These are phyloP conservation scores for Petromus typicus DNA, from an alignment of 2,113 vertebrate species.

Conservation along the genomic window DNA sequence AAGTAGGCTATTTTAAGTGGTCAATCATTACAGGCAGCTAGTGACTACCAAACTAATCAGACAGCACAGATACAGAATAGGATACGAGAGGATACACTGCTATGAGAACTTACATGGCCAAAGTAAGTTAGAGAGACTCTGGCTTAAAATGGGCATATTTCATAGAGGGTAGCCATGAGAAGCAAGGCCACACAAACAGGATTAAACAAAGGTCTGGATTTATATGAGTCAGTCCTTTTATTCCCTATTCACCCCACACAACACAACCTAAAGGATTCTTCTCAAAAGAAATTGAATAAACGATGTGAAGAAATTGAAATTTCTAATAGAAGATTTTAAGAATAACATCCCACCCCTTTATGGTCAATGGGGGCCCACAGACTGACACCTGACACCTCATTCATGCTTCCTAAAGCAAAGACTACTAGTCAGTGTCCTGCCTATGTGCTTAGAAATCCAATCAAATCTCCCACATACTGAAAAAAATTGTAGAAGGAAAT, in stretches of 20 bases:
- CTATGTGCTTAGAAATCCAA: not conserved
- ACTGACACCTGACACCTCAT: not conserved
- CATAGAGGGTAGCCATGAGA: not conserved
- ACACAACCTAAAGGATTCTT: not conserved
- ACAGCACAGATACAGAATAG: not conserved
- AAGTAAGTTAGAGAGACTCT: not conserved
- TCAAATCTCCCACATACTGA: not conserved
- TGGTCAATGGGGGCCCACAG: not conserved
- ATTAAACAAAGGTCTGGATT: constrained; percentile 33
- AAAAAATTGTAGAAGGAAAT: not conserved
- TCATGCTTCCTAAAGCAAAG: constrained; percentile 1
- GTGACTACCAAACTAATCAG: not conserved
- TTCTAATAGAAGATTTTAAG: not conserved
- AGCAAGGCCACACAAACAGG: not conserved
- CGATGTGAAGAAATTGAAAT: not conserved
- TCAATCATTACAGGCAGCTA: not conserved
- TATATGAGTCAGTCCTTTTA: not conserved
- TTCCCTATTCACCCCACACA: not conserved
- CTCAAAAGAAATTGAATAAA: constrained; percentile 9
- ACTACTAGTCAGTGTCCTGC: not conserved
- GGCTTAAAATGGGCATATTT: not conserved
- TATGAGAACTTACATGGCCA: not conserved
- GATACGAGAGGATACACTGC: not conserved
- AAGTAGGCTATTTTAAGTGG: not conserved
- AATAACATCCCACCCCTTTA: not conserved